Percentiles rank a stretch among this genome's conserved stretches.
Conservation (phyloP, 2,113 vertebrate species). For the Hirundichthys speculiger region DNA sequence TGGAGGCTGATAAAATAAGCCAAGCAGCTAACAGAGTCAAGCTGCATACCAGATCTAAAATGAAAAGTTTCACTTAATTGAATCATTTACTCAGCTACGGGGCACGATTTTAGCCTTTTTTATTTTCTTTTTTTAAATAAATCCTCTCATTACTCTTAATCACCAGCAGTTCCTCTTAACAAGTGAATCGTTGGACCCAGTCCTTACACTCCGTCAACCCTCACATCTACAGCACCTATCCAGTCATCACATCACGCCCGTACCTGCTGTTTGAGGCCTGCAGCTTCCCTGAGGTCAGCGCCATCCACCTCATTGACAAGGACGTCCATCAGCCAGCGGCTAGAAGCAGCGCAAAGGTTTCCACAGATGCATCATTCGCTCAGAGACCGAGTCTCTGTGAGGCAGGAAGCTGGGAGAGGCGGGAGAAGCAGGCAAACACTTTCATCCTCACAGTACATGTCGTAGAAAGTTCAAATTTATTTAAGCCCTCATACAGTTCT, state of each 20-base stretch:
- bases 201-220: not conserved
- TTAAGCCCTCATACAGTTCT: too few species aligned
- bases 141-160: slow-evolving; percentile 1
- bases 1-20: not conserved
- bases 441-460: too few species aligned
- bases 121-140: too few species aligned
- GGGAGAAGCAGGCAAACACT: too few species aligned
- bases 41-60: slow-evolving; percentile 5
- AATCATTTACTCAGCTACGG: not conserved
- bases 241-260: slow-evolving; percentile 14
- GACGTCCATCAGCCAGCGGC: slow-evolving; percentile 31
- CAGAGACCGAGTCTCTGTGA: slow-evolving; percentile 2
- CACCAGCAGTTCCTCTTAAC: slow-evolving; percentile 3
- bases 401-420: not conserved
- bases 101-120: not conserved
- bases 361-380: slow-evolving; percentile 41
- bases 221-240: not conserved
- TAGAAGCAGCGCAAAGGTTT: slow-evolving; percentile 14
- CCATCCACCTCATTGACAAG: slow-evolving; percentile 15
- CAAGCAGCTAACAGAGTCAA: slow-evolving; percentile 3
- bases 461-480: too few species aligned
- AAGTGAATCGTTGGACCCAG: not conserved
- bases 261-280: slow-evolving; percentile 17
- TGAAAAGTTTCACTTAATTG: not conserved
- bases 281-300: not conserved